phyloP scores from a whole-genome alignment of 1,140 invertebrate species.

The Trichonephila clavipes region DNA sequence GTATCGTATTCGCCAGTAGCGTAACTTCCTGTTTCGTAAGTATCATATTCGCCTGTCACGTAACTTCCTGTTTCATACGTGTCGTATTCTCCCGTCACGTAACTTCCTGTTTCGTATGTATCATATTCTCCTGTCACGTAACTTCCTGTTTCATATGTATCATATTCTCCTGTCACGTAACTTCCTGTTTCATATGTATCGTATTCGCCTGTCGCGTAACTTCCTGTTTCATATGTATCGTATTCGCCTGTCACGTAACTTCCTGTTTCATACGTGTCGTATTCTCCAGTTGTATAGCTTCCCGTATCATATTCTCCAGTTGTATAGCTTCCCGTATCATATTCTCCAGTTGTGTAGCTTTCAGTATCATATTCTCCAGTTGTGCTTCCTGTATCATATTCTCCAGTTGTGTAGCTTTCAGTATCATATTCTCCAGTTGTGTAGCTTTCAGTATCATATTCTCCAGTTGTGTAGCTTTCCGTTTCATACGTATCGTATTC shows the following conservation, averaged over 20 bases:
- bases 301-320: background rate
- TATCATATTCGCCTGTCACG: background rate
- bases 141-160: background rate
- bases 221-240: background rate
- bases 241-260: background rate
- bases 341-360: background rate
- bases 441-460: background rate
- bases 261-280: background rate
- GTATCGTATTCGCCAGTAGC: background rate
- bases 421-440: background rate
- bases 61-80: background rate
- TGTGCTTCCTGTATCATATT: background rate
- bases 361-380: background rate
- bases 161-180: background rate
- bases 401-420: background rate
- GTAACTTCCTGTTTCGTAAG: slow-evolving; percentile 11
- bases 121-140: background rate
- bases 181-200: background rate
- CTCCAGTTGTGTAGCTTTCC: slow-evolving; percentile 7
- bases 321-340: background rate
- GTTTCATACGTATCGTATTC: slow-evolving; percentile 19
- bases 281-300: background rate
- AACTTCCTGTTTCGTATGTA: background rate
- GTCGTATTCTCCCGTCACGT: background rate
- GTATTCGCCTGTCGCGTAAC: background rate